These are phyloP conservation scores for Caenorhabditis macrosperma DNA, from an alignment of 2,888 invertebrate species.

Conservation along the genomic window DNA sequence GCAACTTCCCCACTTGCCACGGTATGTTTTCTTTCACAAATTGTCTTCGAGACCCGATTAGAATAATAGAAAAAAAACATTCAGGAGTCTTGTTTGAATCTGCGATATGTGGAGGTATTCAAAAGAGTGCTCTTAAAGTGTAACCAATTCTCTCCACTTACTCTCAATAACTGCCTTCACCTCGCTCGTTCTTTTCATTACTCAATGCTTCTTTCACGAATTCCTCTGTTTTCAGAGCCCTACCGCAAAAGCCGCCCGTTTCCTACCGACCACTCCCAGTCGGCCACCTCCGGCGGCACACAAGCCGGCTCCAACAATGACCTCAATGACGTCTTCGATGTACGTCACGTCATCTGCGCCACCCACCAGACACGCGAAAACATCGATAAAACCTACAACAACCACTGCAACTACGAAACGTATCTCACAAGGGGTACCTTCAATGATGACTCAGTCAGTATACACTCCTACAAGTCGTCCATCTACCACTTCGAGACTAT, in stretches of 20 bases:
- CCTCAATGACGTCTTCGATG: constrained; percentile 60
- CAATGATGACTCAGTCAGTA: constrained; percentile 62
- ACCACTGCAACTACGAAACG: neutral
- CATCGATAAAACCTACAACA: constrained; percentile 3
- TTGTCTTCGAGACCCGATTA: neutral
- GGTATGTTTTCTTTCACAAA: constrained; percentile 33
- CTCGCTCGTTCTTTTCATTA: neutral
- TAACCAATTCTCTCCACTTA: constrained; percentile 4
- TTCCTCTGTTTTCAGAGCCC: constrained; percentile 16
- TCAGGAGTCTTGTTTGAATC: constrained; percentile 53
- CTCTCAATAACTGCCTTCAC: neutral
- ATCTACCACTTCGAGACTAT: constrained; percentile 18
- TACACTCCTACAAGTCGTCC: constrained; percentile 51
- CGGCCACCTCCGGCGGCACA: constrained; percentile 46
- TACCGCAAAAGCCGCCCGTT: constrained; percentile 16
- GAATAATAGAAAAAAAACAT: neutral
- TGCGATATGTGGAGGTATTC: constrained; percentile 38
- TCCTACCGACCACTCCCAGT: constrained; percentile 5
- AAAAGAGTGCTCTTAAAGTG: constrained; percentile 1
- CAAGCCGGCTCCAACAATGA: constrained; percentile 35
- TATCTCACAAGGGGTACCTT: neutral
- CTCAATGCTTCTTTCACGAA: no score
- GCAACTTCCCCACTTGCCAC: constrained; percentile 12
- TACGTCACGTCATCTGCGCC: constrained; percentile 60
- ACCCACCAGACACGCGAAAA: constrained; percentile 28